Evolutionary conservation across 2,888 invertebrate species (phyloP).

Genomic region (Phortica magna): DNA sequence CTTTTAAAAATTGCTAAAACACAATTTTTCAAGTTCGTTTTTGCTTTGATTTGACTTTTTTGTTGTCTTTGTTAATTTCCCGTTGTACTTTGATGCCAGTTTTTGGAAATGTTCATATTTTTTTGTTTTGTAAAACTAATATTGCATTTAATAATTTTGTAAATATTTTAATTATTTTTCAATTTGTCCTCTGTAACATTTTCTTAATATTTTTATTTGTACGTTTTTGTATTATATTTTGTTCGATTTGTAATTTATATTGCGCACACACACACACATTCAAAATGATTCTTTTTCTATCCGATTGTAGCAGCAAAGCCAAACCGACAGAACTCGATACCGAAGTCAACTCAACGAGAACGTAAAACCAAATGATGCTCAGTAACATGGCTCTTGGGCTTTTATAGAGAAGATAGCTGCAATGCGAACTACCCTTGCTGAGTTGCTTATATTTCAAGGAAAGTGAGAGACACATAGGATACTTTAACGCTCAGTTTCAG

Average conservation of each 20-base stretch:
- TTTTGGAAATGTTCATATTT: slow-evolving; percentile 33
- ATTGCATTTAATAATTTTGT: slow-evolving; percentile 58
- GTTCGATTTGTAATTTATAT: not conserved
- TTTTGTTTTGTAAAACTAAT: slow-evolving; percentile 53
- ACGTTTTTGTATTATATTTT: slow-evolving; percentile 43
- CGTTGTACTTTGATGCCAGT: slow-evolving; percentile 38
- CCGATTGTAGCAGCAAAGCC: not conserved
- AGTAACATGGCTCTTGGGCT: not conserved
- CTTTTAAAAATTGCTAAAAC: slow-evolving; percentile 70
- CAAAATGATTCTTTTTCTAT: slow-evolving; percentile 40
- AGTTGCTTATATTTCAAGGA: not conserved
- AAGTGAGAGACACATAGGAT: not conserved
- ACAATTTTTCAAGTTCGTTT: slow-evolving; percentile 52
- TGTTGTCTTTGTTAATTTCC: slow-evolving; percentile 47
- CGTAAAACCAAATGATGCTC: slow-evolving; percentile 11
- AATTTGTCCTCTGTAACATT: slow-evolving; percentile 47
- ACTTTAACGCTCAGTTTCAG: not conserved
- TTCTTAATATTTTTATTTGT: slow-evolving; percentile 41
- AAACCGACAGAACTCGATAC: not conserved
- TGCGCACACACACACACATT: slow-evolving; percentile 18
- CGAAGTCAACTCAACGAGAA: slow-evolving; percentile 10
- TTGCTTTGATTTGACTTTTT: slow-evolving; percentile 40
- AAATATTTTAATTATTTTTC: slow-evolving; percentile 9
- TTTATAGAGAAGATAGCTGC: not conserved
- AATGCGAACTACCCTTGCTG: not conserved